Evolutionary conservation across 1,140 invertebrate genomes (phyloP).

Genomic region (Leptinotarsa defecta): DNA sequence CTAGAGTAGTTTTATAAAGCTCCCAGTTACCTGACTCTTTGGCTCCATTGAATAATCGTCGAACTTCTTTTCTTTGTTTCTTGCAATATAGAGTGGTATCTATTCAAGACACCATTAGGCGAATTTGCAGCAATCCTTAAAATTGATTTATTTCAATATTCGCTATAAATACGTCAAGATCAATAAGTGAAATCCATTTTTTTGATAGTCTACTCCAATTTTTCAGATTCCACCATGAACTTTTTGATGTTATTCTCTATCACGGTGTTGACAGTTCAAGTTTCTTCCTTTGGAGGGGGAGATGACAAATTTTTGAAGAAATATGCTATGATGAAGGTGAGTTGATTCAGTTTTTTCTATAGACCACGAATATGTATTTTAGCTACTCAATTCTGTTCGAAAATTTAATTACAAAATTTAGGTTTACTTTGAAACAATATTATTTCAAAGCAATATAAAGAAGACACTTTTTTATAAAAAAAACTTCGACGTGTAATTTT

Average conservation of each 20-base stretch:
- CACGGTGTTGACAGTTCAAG: slow-evolving; percentile 16
- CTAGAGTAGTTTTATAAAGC: too few relatives aligned
- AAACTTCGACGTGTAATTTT: too few relatives aligned
- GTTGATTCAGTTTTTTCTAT: slow-evolving; percentile 28
- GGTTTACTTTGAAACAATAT: not conserved
- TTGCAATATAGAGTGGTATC: not conserved
- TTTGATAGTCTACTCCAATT: not conserved
- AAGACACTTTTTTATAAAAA: too few relatives aligned
- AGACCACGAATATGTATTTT: slow-evolving; percentile 1
- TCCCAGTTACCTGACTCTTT: too few relatives aligned
- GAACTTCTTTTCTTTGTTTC: too few relatives aligned
- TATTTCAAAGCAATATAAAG: not conserved
- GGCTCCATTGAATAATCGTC: too few relatives aligned
- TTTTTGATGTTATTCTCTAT: not conserved
- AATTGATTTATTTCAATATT: not conserved
- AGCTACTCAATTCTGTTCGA: not conserved
- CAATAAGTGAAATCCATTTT: not conserved
- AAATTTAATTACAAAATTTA: not conserved
- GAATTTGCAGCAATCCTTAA: not conserved
- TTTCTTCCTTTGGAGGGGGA: slow-evolving; percentile 58
- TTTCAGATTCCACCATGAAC: slow-evolving; percentile 22
- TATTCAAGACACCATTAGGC: not conserved
- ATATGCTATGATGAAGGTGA: slow-evolving; percentile 72
- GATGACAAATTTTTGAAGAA: slow-evolving; percentile 70
- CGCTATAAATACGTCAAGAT: too few relatives aligned